phyloP scores from a whole-genome alignment of 2,888 invertebrate species.

The Cordilura impudica region DNA sequence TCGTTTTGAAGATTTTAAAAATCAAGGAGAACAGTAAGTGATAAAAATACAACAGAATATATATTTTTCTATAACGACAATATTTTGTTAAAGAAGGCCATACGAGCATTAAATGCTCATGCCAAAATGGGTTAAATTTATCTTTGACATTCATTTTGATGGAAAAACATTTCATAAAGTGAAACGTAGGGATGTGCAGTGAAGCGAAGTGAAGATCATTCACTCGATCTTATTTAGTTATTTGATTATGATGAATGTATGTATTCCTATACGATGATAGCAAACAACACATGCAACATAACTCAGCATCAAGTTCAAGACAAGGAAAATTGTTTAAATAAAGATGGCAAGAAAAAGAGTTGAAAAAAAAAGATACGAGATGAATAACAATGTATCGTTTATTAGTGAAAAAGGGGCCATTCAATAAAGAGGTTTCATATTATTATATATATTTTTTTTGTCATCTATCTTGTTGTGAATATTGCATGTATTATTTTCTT shows the following conservation, averaged over 20 bases:
- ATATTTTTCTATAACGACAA: too few species aligned
- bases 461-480: slow-evolving; percentile 29
- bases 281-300: slow-evolving; percentile 24
- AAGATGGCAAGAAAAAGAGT: background rate
- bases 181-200: background rate
- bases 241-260: slow-evolving; percentile 41
- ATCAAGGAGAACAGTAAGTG: too few species aligned
- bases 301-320: slow-evolving; percentile 34
- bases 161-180: background rate
- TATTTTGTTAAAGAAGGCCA: too few species aligned
- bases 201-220: slow-evolving; percentile 9
- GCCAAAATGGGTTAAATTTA: slow-evolving; percentile 23
- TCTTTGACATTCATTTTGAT: slow-evolving; percentile 26
- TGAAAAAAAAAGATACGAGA: slow-evolving; percentile 9
- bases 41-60: too few species aligned
- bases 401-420: slow-evolving; percentile 18
- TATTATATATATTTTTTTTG: slow-evolving; percentile 12
- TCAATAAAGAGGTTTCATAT: slow-evolving; percentile 14
- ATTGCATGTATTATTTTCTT: background rate
- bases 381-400: slow-evolving; percentile 17
- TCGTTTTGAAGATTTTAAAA: too few species aligned
- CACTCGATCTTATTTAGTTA: slow-evolving; percentile 13
- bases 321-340: background rate
- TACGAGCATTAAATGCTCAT: too few species aligned
- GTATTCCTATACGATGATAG: slow-evolving; percentile 15